These are phyloP conservation scores for Onthophagus taurus DNA, from an alignment of 1,140 invertebrate species.

Conservation along the genomic window DNA sequence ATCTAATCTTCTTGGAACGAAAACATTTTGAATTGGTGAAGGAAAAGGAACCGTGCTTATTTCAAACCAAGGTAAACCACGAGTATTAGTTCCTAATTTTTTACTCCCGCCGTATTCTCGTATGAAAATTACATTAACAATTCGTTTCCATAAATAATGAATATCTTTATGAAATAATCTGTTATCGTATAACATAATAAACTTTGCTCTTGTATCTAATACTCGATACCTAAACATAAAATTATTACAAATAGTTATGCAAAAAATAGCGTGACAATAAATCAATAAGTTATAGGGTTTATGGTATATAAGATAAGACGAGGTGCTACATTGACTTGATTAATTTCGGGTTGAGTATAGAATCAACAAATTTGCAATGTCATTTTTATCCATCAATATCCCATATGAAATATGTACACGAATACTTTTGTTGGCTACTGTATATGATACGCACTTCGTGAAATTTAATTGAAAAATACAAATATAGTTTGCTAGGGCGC, in stretches of 20 bases:
- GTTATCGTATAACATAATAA: constrained; percentile 56
- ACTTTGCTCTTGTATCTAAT: constrained; percentile 58
- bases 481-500: too few species aligned
- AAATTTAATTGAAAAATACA: too few species aligned
- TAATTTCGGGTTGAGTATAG: not conserved
- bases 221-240: constrained; percentile 49
- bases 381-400: not conserved
- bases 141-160: constrained; percentile 65
- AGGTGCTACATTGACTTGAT: not conserved
- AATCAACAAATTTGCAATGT: not conserved
- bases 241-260: not conserved
- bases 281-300: not conserved
- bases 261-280: not conserved
- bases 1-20: constrained; percentile 48
- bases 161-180: constrained; percentile 54
- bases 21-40: constrained; percentile 40
- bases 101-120: constrained; percentile 40
- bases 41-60: constrained; percentile 64
- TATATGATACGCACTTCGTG: too few species aligned
- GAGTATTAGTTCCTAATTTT: constrained; percentile 24
- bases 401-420: not conserved
- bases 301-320: not conserved
- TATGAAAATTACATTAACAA: constrained; percentile 66
- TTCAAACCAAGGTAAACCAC: constrained; percentile 49
- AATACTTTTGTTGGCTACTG: not conserved